Base-by-base conservation (phyloP, 2,888 invertebrate genomes). In the Chrysodeixis includens region DNA sequence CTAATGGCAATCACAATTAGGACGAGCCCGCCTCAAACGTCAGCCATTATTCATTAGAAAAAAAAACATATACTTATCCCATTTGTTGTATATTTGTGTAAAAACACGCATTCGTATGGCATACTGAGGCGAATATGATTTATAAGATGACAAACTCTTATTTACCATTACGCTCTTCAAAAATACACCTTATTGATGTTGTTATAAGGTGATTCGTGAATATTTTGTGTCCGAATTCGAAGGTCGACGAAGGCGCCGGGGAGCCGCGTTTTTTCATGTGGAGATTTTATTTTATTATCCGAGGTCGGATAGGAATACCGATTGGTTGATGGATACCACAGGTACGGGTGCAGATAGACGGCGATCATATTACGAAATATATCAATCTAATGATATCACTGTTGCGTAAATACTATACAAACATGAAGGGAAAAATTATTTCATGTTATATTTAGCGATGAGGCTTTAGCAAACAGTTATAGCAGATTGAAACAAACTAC, bases 61-160 rank as follows among this genome's bases (percentile, higher is more conserved):
- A 83, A 77, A 79, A 83, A 83, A 81, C 80, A 77, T 82, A 75
- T 88, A 89, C 89, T 90, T 89, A 92, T 90, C 85, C 87, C 86
- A 88, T 90, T 90, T 87, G 86, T 88, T 88, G 86, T 89, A 87
- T 87, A 87, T 89, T 89, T 80, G 92, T 93, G 92, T 93, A 92
- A 92, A 92, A 93, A 93, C 92, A 91, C 86, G 84, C 88, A 90
- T 93, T 90, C 89, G 82, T 86, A 83, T 88, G 88, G 86, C 85
- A 86, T 86, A 82, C 86, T 85, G 86, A 86, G 85, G 89, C 89
- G 88, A 90, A 92, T 92, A 93, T 94, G 94, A 94, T 94, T 93
- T 93, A 94, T 93, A 83, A 82, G 75, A 59, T 56, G 69, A 76
- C 84, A 66, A 82, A 73, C 44, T 63, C 74, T 64, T 55, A 63